Percentiles rank a stretch among this genome's conserved stretches.
These are phyloP conservation scores for Pseudomyrmex cubaensis DNA, from an alignment of 1,140 invertebrate genomes.

Conservation along the genomic window DNA sequence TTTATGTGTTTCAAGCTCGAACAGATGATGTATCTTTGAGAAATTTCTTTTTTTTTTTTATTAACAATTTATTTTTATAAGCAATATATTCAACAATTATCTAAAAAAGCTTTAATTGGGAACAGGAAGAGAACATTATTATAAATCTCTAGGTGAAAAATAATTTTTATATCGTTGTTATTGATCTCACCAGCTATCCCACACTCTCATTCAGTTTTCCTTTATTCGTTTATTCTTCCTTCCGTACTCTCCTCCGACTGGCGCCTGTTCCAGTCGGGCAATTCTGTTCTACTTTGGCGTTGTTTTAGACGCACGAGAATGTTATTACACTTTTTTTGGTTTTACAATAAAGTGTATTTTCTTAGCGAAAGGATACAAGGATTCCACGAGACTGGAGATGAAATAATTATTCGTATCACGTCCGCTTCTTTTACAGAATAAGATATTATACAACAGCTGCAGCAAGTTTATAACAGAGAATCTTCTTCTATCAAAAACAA, in stretches of 20 bases:
- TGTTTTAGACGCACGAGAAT: slow-evolving; percentile 1
- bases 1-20: neutral
- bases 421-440: neutral
- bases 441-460: slow-evolving; percentile 3
- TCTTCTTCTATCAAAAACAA: too few relatives aligned
- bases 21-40: slow-evolving; percentile 3
- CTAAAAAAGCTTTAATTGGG: neutral
- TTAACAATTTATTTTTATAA: neutral
- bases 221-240: slow-evolving; percentile 21
- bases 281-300: slow-evolving; percentile 47
- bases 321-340: slow-evolving; percentile 21
- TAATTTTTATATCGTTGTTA: slow-evolving; percentile 24
- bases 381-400: slow-evolving; percentile 22
- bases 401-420: slow-evolving; percentile 17
- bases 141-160: slow-evolving; percentile 38
- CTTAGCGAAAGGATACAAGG: neutral
- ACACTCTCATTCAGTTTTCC: slow-evolving; percentile 7
- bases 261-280: slow-evolving; percentile 51
- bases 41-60: neutral
- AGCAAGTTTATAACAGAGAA: neutral
- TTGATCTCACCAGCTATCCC: slow-evolving; percentile 1
- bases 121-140: neutral
- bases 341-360: slow-evolving; percentile 15
- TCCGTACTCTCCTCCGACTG: slow-evolving; percentile 17
- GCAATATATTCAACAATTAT: neutral